A percentile compares a stretch with the other conserved stretches of the same genome.
Evolutionary conservation across 2,888 invertebrate species (phyloP).

Genomic region (Onchidella celtica): DNA sequence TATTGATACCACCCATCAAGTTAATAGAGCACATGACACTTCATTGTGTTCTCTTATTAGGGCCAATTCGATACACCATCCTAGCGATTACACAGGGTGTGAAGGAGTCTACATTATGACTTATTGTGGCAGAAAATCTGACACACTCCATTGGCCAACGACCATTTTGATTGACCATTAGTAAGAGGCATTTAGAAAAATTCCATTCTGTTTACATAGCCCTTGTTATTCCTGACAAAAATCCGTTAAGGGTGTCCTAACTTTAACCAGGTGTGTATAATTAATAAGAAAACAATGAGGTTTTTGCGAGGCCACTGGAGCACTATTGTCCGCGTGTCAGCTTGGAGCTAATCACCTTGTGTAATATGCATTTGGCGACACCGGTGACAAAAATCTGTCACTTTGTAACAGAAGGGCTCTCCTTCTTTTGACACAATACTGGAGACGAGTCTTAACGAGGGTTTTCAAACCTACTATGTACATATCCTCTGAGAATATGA

Average conservation of each 20-base stretch:
- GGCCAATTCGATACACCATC: no score
- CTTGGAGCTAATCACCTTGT: not conserved
- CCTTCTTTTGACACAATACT: no score
- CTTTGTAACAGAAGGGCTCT: not conserved
- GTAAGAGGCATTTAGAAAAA: not conserved
- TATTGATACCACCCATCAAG: no score
- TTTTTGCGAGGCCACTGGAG: not conserved
- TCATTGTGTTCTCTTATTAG: no score
- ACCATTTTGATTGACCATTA: not conserved
- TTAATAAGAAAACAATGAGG: constrained; percentile 9
- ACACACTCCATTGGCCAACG: not conserved
- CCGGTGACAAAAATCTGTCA: not conserved
- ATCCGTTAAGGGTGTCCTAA: not conserved
- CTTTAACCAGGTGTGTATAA: constrained; percentile 4
- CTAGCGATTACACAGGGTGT: no score
- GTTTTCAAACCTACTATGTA: no score
- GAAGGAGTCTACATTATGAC: not conserved
- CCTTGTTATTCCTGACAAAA: not conserved
- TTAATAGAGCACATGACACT: no score
- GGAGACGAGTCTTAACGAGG: no score
- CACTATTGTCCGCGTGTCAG: not conserved
- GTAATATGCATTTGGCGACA: constrained; percentile 4
- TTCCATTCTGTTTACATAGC: not conserved
- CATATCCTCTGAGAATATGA: no score
- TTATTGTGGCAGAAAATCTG: no score